These are phyloP conservation scores for Anarhynchus alexandrinus DNA, from an alignment of 2,113 vertebrate genomes.

Conservation along the genomic window DNA sequence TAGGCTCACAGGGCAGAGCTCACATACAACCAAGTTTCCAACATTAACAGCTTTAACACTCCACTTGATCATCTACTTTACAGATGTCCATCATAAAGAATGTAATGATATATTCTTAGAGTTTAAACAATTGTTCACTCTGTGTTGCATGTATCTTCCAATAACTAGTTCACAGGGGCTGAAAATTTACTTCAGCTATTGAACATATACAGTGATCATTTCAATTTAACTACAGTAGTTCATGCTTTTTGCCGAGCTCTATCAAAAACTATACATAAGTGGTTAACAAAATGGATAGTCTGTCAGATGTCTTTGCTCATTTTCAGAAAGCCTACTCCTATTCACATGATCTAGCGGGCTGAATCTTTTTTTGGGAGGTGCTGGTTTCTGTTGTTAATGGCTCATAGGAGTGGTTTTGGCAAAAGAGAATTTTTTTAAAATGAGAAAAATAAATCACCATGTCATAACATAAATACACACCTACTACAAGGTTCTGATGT, in stretches of 20 bases:
- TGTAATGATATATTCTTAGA: not conserved
- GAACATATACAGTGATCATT: not conserved
- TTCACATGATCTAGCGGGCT: not conserved
- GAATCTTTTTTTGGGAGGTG: not conserved
- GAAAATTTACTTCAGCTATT: not conserved
- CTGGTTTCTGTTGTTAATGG: not conserved
- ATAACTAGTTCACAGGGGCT: not conserved
- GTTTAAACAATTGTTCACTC: not conserved
- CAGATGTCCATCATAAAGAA: not conserved
- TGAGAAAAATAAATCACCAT: not conserved
- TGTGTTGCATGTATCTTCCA: not conserved
- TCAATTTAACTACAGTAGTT: not conserved
- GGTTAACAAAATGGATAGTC: not conserved
- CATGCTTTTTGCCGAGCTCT: not conserved
- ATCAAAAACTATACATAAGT: not conserved
- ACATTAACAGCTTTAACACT: not conserved
- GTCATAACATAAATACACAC: not conserved
- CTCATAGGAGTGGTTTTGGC: not conserved
- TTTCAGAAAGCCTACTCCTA: not conserved
- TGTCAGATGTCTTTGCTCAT: not conserved
- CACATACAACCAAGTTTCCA: not conserved
- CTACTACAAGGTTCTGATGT: not conserved
- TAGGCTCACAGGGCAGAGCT: not conserved
- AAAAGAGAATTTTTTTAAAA: not conserved
- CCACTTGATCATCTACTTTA: not conserved